Evolutionary conservation across 2,888 invertebrate species (phyloP).

Genomic region (Gari tellinella): DNA sequence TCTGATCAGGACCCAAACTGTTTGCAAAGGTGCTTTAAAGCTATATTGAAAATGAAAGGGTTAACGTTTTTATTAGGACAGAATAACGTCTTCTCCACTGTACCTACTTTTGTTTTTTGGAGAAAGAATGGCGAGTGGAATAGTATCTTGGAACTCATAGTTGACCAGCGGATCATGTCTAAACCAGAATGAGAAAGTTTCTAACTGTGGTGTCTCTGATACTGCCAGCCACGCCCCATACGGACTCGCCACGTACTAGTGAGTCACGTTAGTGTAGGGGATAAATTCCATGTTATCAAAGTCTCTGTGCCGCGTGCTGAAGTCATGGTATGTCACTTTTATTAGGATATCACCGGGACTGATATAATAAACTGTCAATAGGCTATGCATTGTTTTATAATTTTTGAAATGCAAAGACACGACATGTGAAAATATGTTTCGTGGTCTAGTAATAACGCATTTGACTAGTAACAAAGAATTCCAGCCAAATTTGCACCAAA

Average conservation of each 20-base stretch:
- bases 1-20: no score
- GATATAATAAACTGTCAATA: constrained; percentile 8
- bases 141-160: constrained; percentile 21
- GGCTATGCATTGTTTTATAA: no score
- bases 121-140: constrained; percentile 17
- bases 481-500: no score
- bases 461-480: no score
- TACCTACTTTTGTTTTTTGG: no score
- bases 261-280: constrained; percentile 42
- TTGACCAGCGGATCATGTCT: constrained; percentile 24
- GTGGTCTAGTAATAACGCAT: no score
- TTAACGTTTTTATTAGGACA: no score
- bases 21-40: no score
- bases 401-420: no score
- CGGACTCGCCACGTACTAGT: constrained; percentile 68
- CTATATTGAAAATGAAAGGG: no score
- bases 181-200: constrained; percentile 75
- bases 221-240: constrained; percentile 68
- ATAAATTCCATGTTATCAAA: constrained; percentile 49
- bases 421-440: no score
- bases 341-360: constrained; percentile 48
- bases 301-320: constrained; percentile 48
- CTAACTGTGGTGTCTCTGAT: constrained; percentile 61
- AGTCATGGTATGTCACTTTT: constrained; percentile 61
- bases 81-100: no score